Percentiles rank a stretch among this genome's conserved stretches.
Evolutionary conservation across 2,888 invertebrate genomes (phyloP).

Genomic region (Altica lythri): DNA sequence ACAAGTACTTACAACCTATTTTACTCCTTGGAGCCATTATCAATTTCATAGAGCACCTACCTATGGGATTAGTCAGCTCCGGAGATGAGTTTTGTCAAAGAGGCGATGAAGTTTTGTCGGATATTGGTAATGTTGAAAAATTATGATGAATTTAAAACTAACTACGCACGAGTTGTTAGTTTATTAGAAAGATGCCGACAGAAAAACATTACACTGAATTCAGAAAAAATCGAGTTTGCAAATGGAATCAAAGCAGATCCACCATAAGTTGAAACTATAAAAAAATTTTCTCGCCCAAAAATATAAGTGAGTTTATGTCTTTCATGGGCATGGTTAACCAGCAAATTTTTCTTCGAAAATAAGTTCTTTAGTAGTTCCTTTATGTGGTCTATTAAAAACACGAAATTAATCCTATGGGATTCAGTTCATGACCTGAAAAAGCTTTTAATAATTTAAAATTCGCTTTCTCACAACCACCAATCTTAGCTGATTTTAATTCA

Average conservation of each 20-base stretch:
- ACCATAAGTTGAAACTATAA: background rate
- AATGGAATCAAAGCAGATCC: background rate
- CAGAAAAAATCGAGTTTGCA: background rate
- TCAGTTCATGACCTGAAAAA: too few species aligned
- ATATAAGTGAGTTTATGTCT: background rate
- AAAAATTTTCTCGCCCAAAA: background rate
- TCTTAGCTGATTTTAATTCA: background rate
- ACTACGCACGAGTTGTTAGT: background rate
- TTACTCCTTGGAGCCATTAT: too few species aligned
- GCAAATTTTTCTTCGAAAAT: too few species aligned
- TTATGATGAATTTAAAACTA: background rate
- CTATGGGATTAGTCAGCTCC: background rate
- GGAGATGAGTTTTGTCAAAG: constrained; percentile 7
- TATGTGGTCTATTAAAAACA: background rate
- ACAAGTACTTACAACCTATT: background rate
- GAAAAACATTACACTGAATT: background rate
- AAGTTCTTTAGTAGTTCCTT: background rate
- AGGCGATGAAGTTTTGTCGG: background rate
- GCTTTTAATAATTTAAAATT: background rate
- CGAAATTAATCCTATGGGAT: too few species aligned
- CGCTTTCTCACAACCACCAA: background rate
- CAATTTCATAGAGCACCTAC: too few species aligned
- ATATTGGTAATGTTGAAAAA: constrained; percentile 3
- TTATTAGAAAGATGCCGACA: background rate
- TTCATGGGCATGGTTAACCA: background rate